phyloP scores from a whole-genome alignment of 2,888 invertebrate species.

The Standfussiana lucernea region DNA sequence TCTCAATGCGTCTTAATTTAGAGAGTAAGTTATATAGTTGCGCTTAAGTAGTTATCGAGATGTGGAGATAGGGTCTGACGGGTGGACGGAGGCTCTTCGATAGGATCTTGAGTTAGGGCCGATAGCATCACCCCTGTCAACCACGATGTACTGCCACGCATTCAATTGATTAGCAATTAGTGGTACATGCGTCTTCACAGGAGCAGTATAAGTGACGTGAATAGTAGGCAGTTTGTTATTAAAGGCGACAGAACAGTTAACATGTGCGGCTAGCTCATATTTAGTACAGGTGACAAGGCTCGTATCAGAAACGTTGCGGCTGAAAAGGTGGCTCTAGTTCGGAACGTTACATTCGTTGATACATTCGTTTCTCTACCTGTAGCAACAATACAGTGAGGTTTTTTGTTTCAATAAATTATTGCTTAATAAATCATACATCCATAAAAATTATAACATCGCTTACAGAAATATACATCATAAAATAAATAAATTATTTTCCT shows the following conservation, averaged over 20 bases:
- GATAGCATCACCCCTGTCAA: constrained; percentile 77
- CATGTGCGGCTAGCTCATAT: constrained; percentile 14
- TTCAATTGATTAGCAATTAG: constrained; percentile 83
- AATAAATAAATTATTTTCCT: constrained; percentile 65
- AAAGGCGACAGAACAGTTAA: constrained; percentile 32
- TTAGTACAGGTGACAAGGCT: neutral
- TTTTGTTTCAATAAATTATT: constrained; percentile 53
- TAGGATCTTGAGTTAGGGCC: constrained; percentile 76
- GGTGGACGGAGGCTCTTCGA: constrained; percentile 73
- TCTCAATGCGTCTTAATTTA: constrained; percentile 80
- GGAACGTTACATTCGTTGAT: neutral
- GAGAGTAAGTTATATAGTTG: constrained; percentile 78
- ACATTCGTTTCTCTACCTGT: neutral
- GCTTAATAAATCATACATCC: constrained; percentile 58
- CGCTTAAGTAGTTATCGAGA: constrained; percentile 76
- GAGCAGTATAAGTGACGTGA: constrained; percentile 65
- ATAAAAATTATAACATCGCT: constrained; percentile 59
- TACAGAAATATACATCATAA: constrained; percentile 57
- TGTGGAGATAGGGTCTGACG: constrained; percentile 76
- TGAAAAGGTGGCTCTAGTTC: neutral
- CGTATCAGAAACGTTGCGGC: neutral
- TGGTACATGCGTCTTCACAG: constrained; percentile 73
- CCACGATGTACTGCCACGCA: constrained; percentile 76
- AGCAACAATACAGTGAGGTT: constrained; percentile 2
- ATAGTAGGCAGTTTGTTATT: constrained; percentile 32